Percentiles rank a stretch among this genome's conserved stretches.
Conservation (phyloP, 2,113 vertebrate species). For the Caloenas nicobarica region DNA sequence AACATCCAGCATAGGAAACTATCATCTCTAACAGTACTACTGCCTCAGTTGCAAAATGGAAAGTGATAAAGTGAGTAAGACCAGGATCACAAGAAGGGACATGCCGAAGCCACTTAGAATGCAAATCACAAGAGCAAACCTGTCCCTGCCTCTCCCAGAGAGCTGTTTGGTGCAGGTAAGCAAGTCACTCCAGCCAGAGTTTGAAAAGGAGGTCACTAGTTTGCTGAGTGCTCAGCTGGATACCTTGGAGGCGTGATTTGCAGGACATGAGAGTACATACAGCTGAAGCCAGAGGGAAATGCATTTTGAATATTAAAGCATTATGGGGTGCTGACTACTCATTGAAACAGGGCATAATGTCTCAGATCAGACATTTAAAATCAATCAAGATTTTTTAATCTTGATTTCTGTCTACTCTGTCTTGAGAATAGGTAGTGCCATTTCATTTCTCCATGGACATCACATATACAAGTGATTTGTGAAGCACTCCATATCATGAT, state of each 20-base stretch:
- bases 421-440: background rate
- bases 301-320: background rate
- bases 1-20: background rate
- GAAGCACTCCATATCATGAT: background rate
- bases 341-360: background rate
- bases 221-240: background rate
- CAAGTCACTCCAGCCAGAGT: background rate
- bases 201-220: background rate
- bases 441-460: background rate
- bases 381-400: background rate
- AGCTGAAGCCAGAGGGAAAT: background rate
- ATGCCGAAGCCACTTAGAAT: background rate
- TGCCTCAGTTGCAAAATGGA: background rate
- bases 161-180: slow-evolving; percentile 6
- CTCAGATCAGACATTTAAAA: background rate
- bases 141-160: background rate
- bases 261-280: background rate
- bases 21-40: background rate
- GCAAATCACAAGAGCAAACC: no score
- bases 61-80: background rate
- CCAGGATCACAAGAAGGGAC: background rate
- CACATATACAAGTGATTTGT: background rate
- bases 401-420: background rate
- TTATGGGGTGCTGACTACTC: background rate
- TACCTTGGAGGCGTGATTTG: slow-evolving; percentile 2